Evolutionary conservation across 2,797 vertebrate species (phyloP).

Genomic region (Poeciliopsis presidionis): DNA sequence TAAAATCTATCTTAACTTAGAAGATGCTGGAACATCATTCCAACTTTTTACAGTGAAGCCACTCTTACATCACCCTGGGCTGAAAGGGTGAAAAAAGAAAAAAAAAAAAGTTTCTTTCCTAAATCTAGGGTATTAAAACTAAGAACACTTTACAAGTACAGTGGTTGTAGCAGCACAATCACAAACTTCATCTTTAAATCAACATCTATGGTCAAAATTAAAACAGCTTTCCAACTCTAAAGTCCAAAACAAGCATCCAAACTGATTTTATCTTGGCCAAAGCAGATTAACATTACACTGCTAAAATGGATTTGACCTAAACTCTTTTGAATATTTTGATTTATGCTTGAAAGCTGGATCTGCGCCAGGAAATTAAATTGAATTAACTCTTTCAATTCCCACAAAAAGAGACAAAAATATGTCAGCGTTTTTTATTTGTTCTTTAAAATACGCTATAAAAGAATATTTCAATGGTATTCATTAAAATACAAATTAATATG

Average conservation of each 20-base stretch:
- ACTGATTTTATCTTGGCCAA: neutral
- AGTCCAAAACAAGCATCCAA: neutral
- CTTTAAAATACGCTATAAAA: neutral
- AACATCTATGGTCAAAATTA: neutral
- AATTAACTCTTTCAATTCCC: neutral
- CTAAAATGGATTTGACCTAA: neutral
- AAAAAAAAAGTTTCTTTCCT: neutral
- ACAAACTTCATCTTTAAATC: neutral
- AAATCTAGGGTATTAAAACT: neutral
- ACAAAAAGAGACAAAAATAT: neutral
- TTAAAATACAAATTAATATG: neutral
- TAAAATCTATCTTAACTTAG: neutral
- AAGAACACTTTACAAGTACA: neutral
- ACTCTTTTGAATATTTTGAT: neutral
- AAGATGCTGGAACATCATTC: neutral
- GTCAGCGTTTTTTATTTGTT: neutral
- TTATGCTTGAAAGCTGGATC: neutral
- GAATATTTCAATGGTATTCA: neutral
- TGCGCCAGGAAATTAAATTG: neutral
- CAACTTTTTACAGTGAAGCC: neutral
- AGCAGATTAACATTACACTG: neutral
- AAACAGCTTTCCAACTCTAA: neutral
- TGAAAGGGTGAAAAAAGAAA: neutral
- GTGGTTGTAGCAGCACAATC: neutral
- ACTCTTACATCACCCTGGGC: neutral